Evolutionary conservation across 64 coral and sea anemone species (phyloP), one percentile per base, ranked within the genome.

Genomic region (Pocillopora verrucosa): DNA sequence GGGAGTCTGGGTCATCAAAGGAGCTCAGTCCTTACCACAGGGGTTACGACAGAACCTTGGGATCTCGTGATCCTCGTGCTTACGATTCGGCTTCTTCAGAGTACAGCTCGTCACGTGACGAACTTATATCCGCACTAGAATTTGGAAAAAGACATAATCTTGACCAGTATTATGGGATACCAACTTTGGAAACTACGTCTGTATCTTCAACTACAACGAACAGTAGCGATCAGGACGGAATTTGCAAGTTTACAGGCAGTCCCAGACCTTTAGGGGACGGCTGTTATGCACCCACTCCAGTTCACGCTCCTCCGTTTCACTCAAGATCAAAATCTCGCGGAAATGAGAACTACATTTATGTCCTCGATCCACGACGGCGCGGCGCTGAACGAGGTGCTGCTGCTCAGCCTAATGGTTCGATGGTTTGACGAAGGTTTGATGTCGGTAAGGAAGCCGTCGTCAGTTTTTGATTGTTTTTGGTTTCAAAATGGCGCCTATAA

Each of bases 101-200:
- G 87, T 99, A 99, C 67, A 99, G 97, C 60, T 99, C 97, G 34
- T 99, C 97, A 93, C 97, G 97, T 93, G 97, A 99, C 56, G 97
- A 99, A 65, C 91, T 99, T n/a, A 87, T 92, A 57, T 79, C 94
- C 36, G 97, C 97, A 16, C 91, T 95, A 17, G 97, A 99, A 72
- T 99, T 93, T 76, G 97, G 97, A n/a, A 99, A 99, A 89, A 76
- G 94, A 67, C 90, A 99, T 82, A 95, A 99, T 68, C 80, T 99
- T 19, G 97, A 99, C 61, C 90, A 93, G 60, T 99, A 91, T 88
- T 99, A 99, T 80, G 97, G 97, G 3, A 93, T 92, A 58, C 97
- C 97, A 12, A 99, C 97, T 15, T 91, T 99, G 37, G 97, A 99
- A 87, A 95, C 97, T 34, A 95, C 91, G 13, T 99, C 97, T 35